These are phyloP conservation scores for Etheostoma perlongum DNA, from an alignment of 2,797 vertebrate species.

Conservation along the genomic window DNA sequence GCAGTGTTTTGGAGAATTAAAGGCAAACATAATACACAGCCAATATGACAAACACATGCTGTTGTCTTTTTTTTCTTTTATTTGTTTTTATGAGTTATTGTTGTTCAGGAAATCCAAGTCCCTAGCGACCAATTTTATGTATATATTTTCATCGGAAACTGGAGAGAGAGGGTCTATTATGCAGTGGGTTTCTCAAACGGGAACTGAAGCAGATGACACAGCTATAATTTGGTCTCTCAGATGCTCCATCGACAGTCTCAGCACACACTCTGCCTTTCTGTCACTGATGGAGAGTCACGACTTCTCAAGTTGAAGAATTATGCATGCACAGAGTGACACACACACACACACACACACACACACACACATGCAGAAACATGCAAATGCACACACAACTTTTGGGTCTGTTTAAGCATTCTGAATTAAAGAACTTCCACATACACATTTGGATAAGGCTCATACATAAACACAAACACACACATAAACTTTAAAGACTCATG, in stretches of 20 bases:
- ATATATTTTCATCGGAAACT: constrained; percentile 70
- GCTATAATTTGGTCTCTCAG: constrained; percentile 81
- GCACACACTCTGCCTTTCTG: constrained; percentile 75
- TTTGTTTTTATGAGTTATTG: constrained; percentile 41
- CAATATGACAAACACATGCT: constrained; percentile 14
- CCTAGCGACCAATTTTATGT: constrained; percentile 57
- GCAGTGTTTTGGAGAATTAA: constrained; percentile 15
- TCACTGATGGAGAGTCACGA: constrained; percentile 82
- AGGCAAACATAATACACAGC: background rate
- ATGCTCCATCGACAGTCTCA: constrained; percentile 80
- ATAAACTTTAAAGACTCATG: constrained; percentile 75
- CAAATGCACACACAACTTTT: constrained; percentile 57
- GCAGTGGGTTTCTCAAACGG: constrained; percentile 69
- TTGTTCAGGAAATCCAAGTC: constrained; percentile 57
- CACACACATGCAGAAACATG: constrained; percentile 33
- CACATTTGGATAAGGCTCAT: constrained; percentile 25
- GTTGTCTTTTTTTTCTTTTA: constrained; percentile 9
- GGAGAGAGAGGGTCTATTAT: constrained; percentile 72
- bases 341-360: constrained; percentile 8
- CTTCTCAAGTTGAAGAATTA: constrained; percentile 77
- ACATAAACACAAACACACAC: constrained; percentile 43
- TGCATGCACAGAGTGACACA: constrained; percentile 54
- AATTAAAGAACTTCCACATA: constrained; percentile 61
- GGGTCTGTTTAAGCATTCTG: constrained; percentile 65
- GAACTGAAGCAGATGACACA: constrained; percentile 82